Evolutionary conservation across 2,113 vertebrate genomes (phyloP), one percentile per base, ranked within the genome.

Genomic region (Pteronura brasiliensis): DNA sequence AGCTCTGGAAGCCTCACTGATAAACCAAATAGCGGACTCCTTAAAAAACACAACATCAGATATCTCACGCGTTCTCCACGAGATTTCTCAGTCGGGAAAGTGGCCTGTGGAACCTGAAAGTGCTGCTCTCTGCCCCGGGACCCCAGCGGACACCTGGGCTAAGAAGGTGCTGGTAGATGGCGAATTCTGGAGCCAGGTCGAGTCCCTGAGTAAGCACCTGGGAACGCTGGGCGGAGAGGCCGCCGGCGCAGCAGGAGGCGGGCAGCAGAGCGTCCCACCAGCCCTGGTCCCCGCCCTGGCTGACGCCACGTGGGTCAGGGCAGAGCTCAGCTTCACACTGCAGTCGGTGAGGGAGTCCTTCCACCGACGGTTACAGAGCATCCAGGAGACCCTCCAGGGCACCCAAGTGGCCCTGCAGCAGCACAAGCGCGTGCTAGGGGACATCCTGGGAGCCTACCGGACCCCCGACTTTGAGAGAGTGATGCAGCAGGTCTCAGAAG

Each of bases 161-260:
- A 99, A 98, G 96, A 99, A 99, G 98, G 97, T 99, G 63, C 98
- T 99, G 97, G 98, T 99, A 63, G 99, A 99, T 95, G 99, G 99
- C 59, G 98, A 98, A 25, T 99, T 99, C 97, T 99, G 99, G 99
- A 99, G 98, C 93, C 99, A 99, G 67, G 98, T 99, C 6, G 99
- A 99, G 91, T 99, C 99, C 69, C 98, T 99, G 86, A 98, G 98
- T 83, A 97, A 97, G 34, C 98, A 97, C 67, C 97, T 99, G 61
- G 98, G 96, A 77, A 89, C 44, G 6, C 52, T 42, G 29, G 93
- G 96, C 49, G 97, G 95, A 95, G 97, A 97, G 85, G 85, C 83
- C 0, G 97, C 98, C 44, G 77, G 91, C 17, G 72, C 98, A 71
- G 71, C 94, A 55, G 98, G 98, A 97, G 88, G 96, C 0, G 82